Evolutionary conservation across 53 echinoderm and acorn worm species (phyloP).

Genomic region (Arbacia lixula): DNA sequence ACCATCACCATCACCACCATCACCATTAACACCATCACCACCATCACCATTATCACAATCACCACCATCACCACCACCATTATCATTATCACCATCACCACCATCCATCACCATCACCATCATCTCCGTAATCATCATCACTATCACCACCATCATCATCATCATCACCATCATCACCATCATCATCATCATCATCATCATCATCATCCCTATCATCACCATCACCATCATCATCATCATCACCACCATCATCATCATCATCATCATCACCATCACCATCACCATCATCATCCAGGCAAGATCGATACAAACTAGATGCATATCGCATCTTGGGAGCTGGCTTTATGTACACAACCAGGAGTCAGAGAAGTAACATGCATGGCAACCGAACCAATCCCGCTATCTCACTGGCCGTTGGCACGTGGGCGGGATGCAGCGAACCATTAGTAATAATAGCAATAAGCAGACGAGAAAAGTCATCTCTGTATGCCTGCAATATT

Average conservation of each 20-base stretch:
- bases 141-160: background rate
- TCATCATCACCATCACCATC: background rate
- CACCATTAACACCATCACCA: background rate
- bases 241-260: background rate
- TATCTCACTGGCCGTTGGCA: too few species aligned
- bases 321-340: too few species aligned
- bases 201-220: background rate
- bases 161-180: background rate
- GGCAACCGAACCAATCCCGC: too few species aligned
- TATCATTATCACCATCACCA: background rate
- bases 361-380: too few species aligned
- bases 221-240: background rate
- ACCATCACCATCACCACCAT: conserved; percentile 2
- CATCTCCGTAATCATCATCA: background rate
- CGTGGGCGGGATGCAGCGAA: too few species aligned
- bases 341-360: too few species aligned
- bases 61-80: background rate
- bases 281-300: background rate
- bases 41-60: background rate
- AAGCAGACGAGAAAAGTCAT: too few species aligned
- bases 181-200: conserved; percentile 4
- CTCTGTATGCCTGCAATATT: too few species aligned
- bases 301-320: too few species aligned
- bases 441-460: too few species aligned
- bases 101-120: background rate